Evolutionary conservation across 1,140 invertebrate species (phyloP), one percentile per base, ranked within the genome.

Genomic region (Aphelenchoides fujianensis): DNA sequence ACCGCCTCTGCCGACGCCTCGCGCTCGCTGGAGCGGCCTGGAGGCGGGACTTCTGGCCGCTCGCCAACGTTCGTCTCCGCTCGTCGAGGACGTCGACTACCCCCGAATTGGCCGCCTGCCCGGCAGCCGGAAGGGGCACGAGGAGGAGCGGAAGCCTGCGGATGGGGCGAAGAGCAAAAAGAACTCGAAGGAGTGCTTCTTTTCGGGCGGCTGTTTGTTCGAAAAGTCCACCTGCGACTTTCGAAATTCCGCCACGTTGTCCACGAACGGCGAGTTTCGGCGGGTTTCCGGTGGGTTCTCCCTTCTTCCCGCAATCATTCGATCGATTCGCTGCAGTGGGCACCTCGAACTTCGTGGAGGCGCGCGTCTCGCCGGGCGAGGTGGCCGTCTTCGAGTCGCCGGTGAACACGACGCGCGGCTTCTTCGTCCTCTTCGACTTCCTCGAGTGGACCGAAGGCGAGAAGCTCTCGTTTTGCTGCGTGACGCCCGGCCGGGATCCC

Each of bases 371-470:
- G 23, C 16, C 68, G 16, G 79, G 75, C n/a, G 62, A 79, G 23
- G 66, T 79, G 12, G 70, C 78, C 1, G 71, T 82, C 1, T 70
- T 82, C 23, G 74, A 82, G 34, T 55, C 62, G 3, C 62, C 62
- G n/a, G 32, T 34, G 16, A 70, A 71, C 1, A 74, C 48, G 32
- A 74, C 78, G 9, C 61, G 69, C 30, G 36, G 36, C 0, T 74
- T 75, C 55, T 37, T 71, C 54, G 35, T 79, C 27, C 34, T 79
- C 5, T 81, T 79, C 36, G 78, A 79, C 37, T 61, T 59, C 3
- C 37, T 79, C 19, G 79, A 81, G 52, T 79, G 71, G 36, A 59
- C 64, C n/a, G 41, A 67, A 37, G 71, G 75, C 19, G 79, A 82
- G 32, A 73, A 79, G 31, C 52, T 79, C 34, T 74, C 69, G 66